Conservation (phyloP, 2,113 vertebrate genomes). For the Camelus bactrianus region DNA sequence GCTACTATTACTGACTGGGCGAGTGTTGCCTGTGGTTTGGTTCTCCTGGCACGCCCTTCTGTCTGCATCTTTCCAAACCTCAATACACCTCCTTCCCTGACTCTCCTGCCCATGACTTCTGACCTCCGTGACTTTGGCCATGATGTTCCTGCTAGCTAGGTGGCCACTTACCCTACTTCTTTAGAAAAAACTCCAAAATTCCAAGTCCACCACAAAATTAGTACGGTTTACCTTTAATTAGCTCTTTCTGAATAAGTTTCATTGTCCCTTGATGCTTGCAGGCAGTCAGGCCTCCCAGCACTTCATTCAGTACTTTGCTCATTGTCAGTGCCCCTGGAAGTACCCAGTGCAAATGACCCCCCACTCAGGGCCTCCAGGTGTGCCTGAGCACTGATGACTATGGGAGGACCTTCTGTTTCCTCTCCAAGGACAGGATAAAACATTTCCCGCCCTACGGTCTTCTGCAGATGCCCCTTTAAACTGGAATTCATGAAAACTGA, state of each 20-base stretch:
- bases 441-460: neutral
- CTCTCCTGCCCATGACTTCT: neutral
- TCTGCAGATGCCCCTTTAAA: neutral
- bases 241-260: neutral
- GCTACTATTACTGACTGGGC: neutral
- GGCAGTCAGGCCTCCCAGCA: neutral
- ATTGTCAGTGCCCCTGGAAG: neutral
- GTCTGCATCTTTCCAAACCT: neutral
- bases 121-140: neutral
- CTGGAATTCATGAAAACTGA: neutral
- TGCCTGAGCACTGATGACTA: neutral
- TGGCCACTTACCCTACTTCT: neutral
- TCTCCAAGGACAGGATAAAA: neutral
- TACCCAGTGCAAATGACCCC: neutral
- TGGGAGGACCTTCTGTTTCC: neutral
- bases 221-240: neutral
- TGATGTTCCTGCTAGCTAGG: neutral
- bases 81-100: neutral
- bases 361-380: too few species aligned
- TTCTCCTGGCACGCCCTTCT: neutral
- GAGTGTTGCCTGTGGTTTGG: neutral
- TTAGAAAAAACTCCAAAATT: neutral
- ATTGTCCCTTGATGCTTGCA: neutral
- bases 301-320: neutral
- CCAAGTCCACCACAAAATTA: too few species aligned